phyloP scores from a whole-genome alignment of 2,888 invertebrate genomes.

The Hyles lineata region DNA sequence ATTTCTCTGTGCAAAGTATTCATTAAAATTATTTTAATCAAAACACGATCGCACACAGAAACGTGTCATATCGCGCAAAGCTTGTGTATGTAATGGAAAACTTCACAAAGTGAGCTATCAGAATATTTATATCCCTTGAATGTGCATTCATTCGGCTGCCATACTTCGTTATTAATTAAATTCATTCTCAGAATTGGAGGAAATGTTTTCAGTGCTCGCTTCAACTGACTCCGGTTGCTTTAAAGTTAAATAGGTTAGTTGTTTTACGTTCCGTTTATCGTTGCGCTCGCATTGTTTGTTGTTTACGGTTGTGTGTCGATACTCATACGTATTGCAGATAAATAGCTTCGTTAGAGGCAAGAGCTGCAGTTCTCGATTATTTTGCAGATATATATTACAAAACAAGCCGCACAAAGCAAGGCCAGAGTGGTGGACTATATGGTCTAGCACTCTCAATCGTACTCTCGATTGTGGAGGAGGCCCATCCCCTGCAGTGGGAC shows the following conservation, averaged over 20 bases:
- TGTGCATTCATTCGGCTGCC: neutral
- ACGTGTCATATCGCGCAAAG: neutral
- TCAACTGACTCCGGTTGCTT: neutral
- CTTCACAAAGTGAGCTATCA: neutral
- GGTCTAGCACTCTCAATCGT: too few relatives aligned
- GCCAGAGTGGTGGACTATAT: too few relatives aligned
- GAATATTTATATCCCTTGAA: neutral
- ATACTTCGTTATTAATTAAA: conserved; percentile 7
- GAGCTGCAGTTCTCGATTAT: neutral
- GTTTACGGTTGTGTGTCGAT: neutral
- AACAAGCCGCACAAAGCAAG: too few relatives aligned
- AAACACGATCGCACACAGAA: neutral
- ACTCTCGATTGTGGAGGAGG: too few relatives aligned
- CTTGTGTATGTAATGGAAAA: conserved; percentile 9
- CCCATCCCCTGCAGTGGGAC: too few relatives aligned
- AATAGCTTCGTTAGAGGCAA: conserved; percentile 1
- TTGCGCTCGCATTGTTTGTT: neutral
- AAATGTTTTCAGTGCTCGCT: conserved; percentile 1
- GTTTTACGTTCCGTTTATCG: neutral
- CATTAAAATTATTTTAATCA: neutral
- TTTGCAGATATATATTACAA: neutral
- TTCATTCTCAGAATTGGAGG: conserved; percentile 19
- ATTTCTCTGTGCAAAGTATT: too few relatives aligned
- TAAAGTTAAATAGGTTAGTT: conserved; percentile 2
- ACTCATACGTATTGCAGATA: neutral